A percentile compares a stretch with the other conserved stretches of the same genome.
Evolutionary conservation across 2,888 invertebrate genomes (phyloP).

Genomic region (Opisthograptis luteolata): DNA sequence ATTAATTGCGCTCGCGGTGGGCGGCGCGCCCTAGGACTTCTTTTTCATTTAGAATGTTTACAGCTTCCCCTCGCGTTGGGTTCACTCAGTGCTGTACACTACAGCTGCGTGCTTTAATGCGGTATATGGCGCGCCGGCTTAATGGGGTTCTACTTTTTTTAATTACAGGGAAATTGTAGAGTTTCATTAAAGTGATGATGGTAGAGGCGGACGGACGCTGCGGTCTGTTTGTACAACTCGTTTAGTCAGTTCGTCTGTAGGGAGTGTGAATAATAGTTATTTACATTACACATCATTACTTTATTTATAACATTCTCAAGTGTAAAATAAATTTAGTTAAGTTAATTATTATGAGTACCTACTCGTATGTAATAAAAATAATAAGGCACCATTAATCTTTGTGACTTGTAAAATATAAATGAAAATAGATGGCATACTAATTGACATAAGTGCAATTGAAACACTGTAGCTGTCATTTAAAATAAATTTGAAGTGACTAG

Average conservation of each 20-base stretch:
- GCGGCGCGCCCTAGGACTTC: not conserved
- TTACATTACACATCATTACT: no score
- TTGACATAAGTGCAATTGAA: no score
- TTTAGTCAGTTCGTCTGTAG: not conserved
- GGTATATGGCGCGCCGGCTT: not conserved
- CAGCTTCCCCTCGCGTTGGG: slow-evolving; percentile 1
- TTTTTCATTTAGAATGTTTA: slow-evolving; percentile 6
- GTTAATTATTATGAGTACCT: no score
- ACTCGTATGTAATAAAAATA: no score
- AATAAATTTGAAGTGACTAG: no score
- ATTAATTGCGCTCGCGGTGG: not conserved
- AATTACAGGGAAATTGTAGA: slow-evolving; percentile 5
- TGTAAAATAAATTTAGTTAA: no score
- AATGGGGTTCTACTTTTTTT: slow-evolving; percentile 2
- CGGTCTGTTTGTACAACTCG: slow-evolving; percentile 1
- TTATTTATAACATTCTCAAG: no score
- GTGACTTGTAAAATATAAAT: no score
- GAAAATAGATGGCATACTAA: no score
- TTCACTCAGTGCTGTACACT: slow-evolving; percentile 1
- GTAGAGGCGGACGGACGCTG: not conserved
- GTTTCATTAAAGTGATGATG: slow-evolving; percentile 6
- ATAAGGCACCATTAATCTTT: no score
- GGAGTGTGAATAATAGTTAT: no score
- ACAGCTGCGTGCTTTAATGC: not conserved
- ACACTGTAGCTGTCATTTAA: no score